Base-by-base conservation (phyloP, 2,888 invertebrate species). In the Chironomus riparius region DNA sequence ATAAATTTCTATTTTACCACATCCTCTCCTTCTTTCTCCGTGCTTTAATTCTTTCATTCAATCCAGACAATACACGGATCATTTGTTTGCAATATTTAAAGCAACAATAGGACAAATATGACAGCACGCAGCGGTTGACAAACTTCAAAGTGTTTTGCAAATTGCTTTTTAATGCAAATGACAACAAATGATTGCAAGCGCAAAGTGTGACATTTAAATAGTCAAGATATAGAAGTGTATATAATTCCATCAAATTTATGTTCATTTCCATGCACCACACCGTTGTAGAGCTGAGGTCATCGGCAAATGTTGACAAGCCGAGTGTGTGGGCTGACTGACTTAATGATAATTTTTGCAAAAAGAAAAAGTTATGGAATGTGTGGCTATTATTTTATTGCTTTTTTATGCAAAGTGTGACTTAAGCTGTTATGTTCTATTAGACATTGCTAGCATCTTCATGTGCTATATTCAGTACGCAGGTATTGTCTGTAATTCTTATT, bases 161-260 rank as follows among this genome's bases (percentile, higher is more conserved):
- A 72, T 56, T 48, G 18, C 28, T 24, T 50, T 72, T 61, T 24
- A 56, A 72, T 72, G 72, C 61, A 72, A 70, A 72, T 72, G 15
- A 72, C 48, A 48, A 70, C 48, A 70, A 70, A 70, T 15, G 47
- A 47, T 47, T 24, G 24, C 70, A 38, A 70, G 70, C 21, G 28
- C 18, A 15, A 70, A 70, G 50, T 70, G 47, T 70, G 70, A 50
- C 70, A 70, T 70, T 70, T 50, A 47, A 70, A 70, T 70, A n/a
- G 10, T 68, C 68, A 24, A 24, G 24, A 62, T 18, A 22, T 15
- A 56, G 18, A 56, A 56, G n/a, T n/a, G 13, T 24, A 13, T 28
- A 28, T 70, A 50, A 70, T 70, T 21, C 56, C 70, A 38, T 70
- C 70, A 70, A 70, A 21, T 65, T 65, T 65, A 65, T 65, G 65